Evolutionary conservation across 2,113 vertebrate genomes (phyloP), one percentile per base, ranked within the genome.

Genomic region (Macroglossus sobrinus): DNA sequence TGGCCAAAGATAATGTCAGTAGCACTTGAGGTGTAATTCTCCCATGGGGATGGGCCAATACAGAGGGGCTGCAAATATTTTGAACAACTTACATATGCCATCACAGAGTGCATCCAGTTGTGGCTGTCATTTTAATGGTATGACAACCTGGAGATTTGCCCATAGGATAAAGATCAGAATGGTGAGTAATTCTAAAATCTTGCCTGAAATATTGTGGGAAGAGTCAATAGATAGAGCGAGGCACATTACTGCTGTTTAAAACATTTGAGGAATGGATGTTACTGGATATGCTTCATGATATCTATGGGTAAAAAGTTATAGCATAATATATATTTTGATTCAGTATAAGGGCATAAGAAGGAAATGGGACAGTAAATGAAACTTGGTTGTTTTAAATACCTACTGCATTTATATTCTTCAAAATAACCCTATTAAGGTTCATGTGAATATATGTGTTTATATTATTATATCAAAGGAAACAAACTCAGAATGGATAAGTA

Each of bases 321-420:
- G 59, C n/a, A 24, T 53, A 50, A 50, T 89, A 33, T 79, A 2
- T 75, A 53, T 81, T 91, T 89, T 89, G 55, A 81, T 64, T 81
- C 26, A 68, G 18, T 80, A 4, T 74, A 74, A 90, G 33, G 33
- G 12, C 5, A 0, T 59, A 84, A 80, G 19, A 30, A 84, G 43
- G 45, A 75, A 69, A 93, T 35, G 35, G 18, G 21, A 47, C 81
- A 94, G 89, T 72, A 79, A 90, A 92, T 14, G 33, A 84, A 92
- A 75, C 63, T 84, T 92, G 75, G 40, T 88, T 85, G 66, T 95
- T 97, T 91, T 78, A 78, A 91, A 57, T 82, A 84, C 57, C 45
- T 84, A 92, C 19, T 57, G 74, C 19, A 55, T 85, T 87, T 82
- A 53, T 53, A 24, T 57, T 92, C 84, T 78, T 92, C 24, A 74